Percentiles rank a stretch among this genome's conserved stretches.
Conservation (phyloP, 1,140 invertebrate species). For the Magallana ariakensis region DNA sequence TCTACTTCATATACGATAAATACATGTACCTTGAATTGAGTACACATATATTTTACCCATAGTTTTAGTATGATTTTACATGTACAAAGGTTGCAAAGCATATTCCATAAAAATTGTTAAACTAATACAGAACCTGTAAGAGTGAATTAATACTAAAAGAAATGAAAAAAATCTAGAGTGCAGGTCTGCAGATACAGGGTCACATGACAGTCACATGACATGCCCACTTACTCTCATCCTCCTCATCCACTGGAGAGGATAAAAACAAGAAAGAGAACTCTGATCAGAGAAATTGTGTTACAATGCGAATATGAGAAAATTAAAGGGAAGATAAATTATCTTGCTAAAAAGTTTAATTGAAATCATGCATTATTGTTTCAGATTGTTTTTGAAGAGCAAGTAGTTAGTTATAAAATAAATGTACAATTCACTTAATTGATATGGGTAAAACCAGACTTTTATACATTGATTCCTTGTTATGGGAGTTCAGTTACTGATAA, state of each 20-base stretch:
- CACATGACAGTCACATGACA: conserved; percentile 52
- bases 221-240: conserved; percentile 73
- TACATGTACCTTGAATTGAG: neutral
- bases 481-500: no score
- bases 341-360: neutral
- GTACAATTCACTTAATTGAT: neutral
- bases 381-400: neutral
- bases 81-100: neutral
- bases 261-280: conserved; percentile 26
- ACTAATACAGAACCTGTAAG: no score
- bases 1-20: neutral
- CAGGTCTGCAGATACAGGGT: conserved; percentile 5
- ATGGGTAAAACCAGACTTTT: no score
- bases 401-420: neutral
- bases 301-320: neutral
- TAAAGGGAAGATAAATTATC: no score
- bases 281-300: conserved; percentile 7
- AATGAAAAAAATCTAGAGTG: neutral
- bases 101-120: no score
- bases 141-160: no score
- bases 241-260: conserved; percentile 70
- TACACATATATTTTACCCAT: neutral
- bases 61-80: neutral
- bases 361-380: neutral
- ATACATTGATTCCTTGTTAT: no score